Percentiles rank a stretch among this genome's conserved stretches.
These are phyloP conservation scores for Aeoliscus strigatus DNA, from an alignment of 2,797 vertebrate species.

Conservation along the genomic window DNA sequence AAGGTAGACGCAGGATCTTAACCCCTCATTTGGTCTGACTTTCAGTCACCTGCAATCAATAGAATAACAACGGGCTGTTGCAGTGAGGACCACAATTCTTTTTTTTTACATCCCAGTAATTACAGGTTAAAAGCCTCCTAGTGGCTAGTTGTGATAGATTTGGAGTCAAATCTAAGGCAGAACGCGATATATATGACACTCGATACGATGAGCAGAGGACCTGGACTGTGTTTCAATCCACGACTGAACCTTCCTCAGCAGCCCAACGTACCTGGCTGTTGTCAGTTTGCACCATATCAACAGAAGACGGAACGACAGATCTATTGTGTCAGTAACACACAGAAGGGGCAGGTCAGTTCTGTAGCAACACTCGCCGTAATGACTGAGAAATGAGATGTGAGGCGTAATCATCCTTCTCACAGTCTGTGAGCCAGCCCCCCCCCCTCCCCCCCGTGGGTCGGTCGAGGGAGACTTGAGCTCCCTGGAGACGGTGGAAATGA, in stretches of 20 bases:
- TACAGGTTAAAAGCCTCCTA: too few species aligned
- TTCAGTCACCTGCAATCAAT: conserved; percentile 29
- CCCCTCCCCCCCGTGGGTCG: conserved; percentile 25
- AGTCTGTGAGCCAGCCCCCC: conserved; percentile 11
- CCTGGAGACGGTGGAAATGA: conserved; percentile 22
- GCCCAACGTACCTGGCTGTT: not conserved
- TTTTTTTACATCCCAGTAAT: conserved; percentile 21
- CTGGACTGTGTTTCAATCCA: not conserved
- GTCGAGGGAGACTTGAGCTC: conserved; percentile 20
- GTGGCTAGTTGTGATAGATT: too few species aligned
- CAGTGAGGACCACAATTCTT: conserved; percentile 24
- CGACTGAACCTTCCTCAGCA: not conserved
- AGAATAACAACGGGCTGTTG: conserved; percentile 35
- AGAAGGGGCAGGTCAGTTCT: conserved; percentile 13
- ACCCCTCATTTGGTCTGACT: conserved; percentile 42
- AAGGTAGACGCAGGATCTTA: conserved; percentile 30
- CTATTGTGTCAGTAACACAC: conserved; percentile 10
- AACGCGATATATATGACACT: too few species aligned
- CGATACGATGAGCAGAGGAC: not conserved
- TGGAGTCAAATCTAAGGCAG: too few species aligned
- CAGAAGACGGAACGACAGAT: conserved; percentile 10
- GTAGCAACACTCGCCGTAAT: conserved; percentile 33
- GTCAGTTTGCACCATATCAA: conserved; percentile 25
- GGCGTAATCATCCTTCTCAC: conserved; percentile 31
- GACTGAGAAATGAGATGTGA: conserved; percentile 25